phyloP scores from a whole-genome alignment of 2,113 vertebrate genomes.

The Chaenocephalus aceratus region DNA sequence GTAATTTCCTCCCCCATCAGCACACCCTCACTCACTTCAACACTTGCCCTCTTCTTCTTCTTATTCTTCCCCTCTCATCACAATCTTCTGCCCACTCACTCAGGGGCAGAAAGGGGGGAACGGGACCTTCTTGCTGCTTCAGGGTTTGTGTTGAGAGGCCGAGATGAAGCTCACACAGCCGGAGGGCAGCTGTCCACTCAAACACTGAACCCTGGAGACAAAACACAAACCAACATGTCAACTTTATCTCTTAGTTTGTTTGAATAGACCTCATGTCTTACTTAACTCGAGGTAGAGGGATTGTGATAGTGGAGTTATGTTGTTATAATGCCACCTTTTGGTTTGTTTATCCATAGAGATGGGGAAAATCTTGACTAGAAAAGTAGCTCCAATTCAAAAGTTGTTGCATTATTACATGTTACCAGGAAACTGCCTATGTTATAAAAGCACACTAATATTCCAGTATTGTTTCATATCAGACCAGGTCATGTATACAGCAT shows the following conservation, averaged over 20 bases:
- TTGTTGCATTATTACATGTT: background rate
- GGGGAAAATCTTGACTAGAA: background rate
- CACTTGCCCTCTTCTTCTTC: constrained; percentile 40
- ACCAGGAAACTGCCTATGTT: background rate
- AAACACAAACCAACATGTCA: constrained; percentile 50
- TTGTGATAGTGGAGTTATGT: background rate
- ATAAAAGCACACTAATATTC: too few relatives aligned
- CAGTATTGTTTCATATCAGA: too few relatives aligned
- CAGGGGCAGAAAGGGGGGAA: constrained; percentile 44
- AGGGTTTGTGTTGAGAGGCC: constrained; percentile 34
- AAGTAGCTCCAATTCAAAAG: background rate
- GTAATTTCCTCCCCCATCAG: constrained; percentile 82
- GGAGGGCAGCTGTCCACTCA: constrained; percentile 27
- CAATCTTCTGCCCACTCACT: constrained; percentile 71
- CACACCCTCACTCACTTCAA: constrained; percentile 63
- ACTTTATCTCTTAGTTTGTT: constrained; percentile 17
- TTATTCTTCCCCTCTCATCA: constrained; percentile 56
- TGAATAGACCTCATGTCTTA: constrained; percentile 21
- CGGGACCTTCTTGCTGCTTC: constrained; percentile 15
- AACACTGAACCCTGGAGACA: constrained; percentile 13
- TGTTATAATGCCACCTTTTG: background rate
- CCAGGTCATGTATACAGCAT: too few relatives aligned
- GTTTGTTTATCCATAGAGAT: background rate
- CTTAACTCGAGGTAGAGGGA: background rate
- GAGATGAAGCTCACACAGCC: constrained; percentile 47